Evolutionary conservation across 2,797 vertebrate species (phyloP).

Genomic region (Malacoraja senta): DNA sequence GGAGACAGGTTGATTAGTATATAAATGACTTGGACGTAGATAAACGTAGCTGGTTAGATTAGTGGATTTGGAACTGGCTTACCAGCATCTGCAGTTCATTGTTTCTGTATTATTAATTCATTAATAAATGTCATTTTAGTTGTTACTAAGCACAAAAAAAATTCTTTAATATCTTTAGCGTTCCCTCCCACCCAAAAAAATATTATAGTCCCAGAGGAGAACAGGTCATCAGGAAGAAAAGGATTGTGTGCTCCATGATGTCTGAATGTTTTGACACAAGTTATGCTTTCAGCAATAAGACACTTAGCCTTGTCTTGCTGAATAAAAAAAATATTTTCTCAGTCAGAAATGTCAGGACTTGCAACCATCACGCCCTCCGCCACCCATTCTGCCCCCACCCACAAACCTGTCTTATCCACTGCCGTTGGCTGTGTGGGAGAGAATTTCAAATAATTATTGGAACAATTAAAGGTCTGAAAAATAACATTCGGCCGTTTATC

Average conservation of each 20-base stretch:
- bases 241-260: neutral
- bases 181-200: neutral
- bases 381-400: neutral
- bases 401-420: neutral
- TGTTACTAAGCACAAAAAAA: too few relatives aligned
- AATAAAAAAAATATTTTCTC: neutral
- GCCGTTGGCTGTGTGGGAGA: neutral
- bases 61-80: too few relatives aligned
- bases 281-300: neutral
- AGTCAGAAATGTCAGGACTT: neutral
- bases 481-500: neutral
- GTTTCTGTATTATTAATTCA: too few relatives aligned
- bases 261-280: neutral
- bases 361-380: too few relatives aligned
- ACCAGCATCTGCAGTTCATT: too few relatives aligned
- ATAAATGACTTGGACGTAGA: too few relatives aligned
- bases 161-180: neutral
- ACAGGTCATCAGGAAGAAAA: neutral
- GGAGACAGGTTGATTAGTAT: too few relatives aligned
- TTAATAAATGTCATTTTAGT: neutral
- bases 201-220: neutral
- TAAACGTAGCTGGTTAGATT: too few relatives aligned
- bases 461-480: constrained; percentile 21
- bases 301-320: neutral
- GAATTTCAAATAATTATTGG: neutral